Base-by-base conservation (phyloP, 2,797 vertebrate genomes). In the Sebastes diploproa region DNA sequence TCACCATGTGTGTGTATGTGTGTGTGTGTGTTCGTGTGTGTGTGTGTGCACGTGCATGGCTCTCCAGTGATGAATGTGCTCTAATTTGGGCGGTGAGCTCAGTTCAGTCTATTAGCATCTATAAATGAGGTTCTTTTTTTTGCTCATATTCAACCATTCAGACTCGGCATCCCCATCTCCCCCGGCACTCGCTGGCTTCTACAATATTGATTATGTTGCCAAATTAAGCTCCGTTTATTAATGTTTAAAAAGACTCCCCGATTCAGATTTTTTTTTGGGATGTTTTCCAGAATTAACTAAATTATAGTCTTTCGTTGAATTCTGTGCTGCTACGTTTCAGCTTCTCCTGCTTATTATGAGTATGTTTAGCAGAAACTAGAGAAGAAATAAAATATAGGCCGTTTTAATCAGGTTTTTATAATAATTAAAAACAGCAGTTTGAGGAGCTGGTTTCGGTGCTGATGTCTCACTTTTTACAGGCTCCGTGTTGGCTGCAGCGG, bases 391-490 rank as follows among this genome's bases (percentile, higher is more conserved):
- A 32, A 32, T 8, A 50, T 7, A 50, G 16, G 1, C 42, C 6
- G 42, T 46, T 46, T 50, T 50, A 20, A 50, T 50, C 6, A 7
- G 42, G 6, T 50, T 20, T 18, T 20, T 46, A 46, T 46, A 20
- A 50, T 50, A 50, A 50, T 50, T 50, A 18, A 18, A 18, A 50
- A 50, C 16, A 56, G 9, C 60, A 42, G 18, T 20, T 14, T 6
- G 22, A 8, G 16, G 6, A 58, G 20, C 13, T 22, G 36, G 1
- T 27, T 38, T 13, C 14, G 5, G 23, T 18, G 16, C 16, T 6
- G 25, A 9, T 46, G 42, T 81, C 96, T 62, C 92, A 99, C 98
- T 94, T 97, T 93, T 94, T 97, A 85, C 98, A 99, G 2, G 95
- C 90, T 22, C 95, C 95, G 0, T 98, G 95, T n/a, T 93, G 95